These are phyloP conservation scores for Drosophila paranaensis DNA, from an alignment of 2,888 invertebrate species.

Conservation along the genomic window DNA sequence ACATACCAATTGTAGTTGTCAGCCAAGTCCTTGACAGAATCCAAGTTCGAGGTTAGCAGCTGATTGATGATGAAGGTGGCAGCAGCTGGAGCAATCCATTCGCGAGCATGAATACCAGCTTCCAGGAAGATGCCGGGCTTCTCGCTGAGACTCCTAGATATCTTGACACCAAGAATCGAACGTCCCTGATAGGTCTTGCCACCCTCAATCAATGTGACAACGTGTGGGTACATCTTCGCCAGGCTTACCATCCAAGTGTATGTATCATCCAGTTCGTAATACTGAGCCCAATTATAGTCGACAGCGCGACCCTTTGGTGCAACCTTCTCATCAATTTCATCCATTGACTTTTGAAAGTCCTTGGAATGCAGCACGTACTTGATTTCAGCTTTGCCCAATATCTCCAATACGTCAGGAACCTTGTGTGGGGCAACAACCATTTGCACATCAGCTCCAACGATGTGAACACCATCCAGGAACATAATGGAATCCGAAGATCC, in stretches of 20 bases:
- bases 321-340: slow-evolving; percentile 64
- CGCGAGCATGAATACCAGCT: slow-evolving; percentile 89
- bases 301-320: slow-evolving; percentile 53
- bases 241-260: slow-evolving; percentile 87
- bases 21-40: slow-evolving; percentile 85
- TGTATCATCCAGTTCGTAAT: slow-evolving; percentile 85
- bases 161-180: slow-evolving; percentile 87
- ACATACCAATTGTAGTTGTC: slow-evolving; percentile 90
- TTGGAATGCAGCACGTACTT: slow-evolving; percentile 84
- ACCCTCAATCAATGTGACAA: slow-evolving; percentile 85
- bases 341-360: slow-evolving; percentile 84
- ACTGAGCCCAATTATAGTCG: slow-evolving; percentile 78
- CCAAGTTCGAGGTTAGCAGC: slow-evolving; percentile 86
- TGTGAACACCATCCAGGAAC: slow-evolving; percentile 85
- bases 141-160: slow-evolving; percentile 85
- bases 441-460: slow-evolving; percentile 85
- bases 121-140: slow-evolving; percentile 87
- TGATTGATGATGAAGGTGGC: slow-evolving; percentile 88
- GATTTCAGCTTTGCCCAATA: slow-evolving; percentile 81
- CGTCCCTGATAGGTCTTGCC: slow-evolving; percentile 87
- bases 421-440: slow-evolving; percentile 84
- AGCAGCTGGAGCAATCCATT: slow-evolving; percentile 90
- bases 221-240: slow-evolving; percentile 85
- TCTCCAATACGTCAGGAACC: slow-evolving; percentile 73
- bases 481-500: slow-evolving; percentile 84